Percentiles rank a stretch among this genome's conserved stretches.
These are phyloP conservation scores for Mactra quadrangularis DNA, from an alignment of 1,140 invertebrate genomes.

Conservation along the genomic window DNA sequence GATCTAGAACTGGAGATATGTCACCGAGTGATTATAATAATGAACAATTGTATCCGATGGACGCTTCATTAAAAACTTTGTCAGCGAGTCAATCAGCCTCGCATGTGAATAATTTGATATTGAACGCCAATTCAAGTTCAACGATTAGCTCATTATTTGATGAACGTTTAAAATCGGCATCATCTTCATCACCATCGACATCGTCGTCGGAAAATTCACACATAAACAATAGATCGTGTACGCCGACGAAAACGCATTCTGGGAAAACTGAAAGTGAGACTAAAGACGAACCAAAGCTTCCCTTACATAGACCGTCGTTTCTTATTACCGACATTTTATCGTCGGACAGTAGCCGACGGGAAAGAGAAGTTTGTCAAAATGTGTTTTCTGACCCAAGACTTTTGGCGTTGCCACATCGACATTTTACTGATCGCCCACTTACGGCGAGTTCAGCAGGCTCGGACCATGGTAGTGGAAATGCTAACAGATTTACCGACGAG, in stretches of 20 bases:
- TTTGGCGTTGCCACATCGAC: slow-evolving; percentile 37
- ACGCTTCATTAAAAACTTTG: slow-evolving; percentile 50
- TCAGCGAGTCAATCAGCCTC: background rate
- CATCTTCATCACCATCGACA: background rate
- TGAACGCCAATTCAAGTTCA: slow-evolving; percentile 17
- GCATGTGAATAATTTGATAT: slow-evolving; percentile 30
- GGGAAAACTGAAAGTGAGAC: background rate
- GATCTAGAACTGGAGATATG: background rate
- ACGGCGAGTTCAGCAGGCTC: slow-evolving; percentile 42
- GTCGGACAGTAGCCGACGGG: slow-evolving; percentile 11
- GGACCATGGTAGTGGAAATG: slow-evolving; percentile 16
- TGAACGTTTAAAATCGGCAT: slow-evolving; percentile 29
- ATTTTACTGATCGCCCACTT: slow-evolving; percentile 46
- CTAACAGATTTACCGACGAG: slow-evolving; percentile 28
- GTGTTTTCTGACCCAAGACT: slow-evolving; percentile 43
- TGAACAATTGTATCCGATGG: slow-evolving; percentile 50
- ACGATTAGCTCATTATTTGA: slow-evolving; percentile 22
- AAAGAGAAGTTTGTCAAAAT: slow-evolving; percentile 20
- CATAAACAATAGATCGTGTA: background rate
- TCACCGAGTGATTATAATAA: background rate
- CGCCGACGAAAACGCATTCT: background rate
- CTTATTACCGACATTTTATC: slow-evolving; percentile 58
- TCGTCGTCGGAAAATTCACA: background rate
- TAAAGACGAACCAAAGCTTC: slow-evolving; percentile 47
- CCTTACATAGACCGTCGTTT: slow-evolving; percentile 40